Conservation (phyloP, 1,140 invertebrate genomes). For the Tachypleus tridentatus region DNA sequence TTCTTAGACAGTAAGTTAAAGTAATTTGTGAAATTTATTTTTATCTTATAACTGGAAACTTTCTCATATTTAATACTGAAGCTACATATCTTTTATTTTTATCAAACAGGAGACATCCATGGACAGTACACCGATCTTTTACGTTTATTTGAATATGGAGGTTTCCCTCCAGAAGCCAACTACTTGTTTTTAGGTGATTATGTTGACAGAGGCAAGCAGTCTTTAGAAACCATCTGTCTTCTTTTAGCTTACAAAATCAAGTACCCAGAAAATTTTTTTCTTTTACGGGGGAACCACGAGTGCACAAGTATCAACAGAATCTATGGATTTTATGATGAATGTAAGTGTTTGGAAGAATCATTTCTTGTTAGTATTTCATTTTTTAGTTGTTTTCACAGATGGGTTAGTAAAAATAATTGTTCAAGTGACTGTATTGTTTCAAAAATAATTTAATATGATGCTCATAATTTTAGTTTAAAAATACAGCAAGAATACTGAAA, state of each 20-base stretch:
- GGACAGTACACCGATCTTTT: conserved; percentile 98
- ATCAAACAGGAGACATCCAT: conserved; percentile 80
- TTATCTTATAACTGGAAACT: no score
- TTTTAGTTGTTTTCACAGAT: no score
- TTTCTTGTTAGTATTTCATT: no score
- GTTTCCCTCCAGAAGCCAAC: conserved; percentile 98
- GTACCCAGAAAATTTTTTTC: conserved; percentile 51
- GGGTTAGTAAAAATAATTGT: no score
- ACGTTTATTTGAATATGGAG: conserved; percentile 97
- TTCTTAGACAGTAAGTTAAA: no score
- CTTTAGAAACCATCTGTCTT: conserved; percentile 48
- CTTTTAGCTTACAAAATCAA: conserved; percentile 51
- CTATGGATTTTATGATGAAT: conserved; percentile 52
- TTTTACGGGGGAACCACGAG: conserved; percentile 50
- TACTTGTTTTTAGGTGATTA: conserved; percentile 83
- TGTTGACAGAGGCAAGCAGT: conserved; percentile 46
- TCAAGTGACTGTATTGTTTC: no score
- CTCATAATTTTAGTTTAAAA: no score
- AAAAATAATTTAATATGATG: no score
- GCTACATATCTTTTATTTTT: no score
- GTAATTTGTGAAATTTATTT: no score
- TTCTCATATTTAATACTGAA: no score
- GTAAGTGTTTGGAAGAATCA: conserved; percentile 26
- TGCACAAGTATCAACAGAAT: conserved; percentile 49
- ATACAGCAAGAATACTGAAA: no score